phyloP scores from a whole-genome alignment of 64 coral and sea anemone species.

The Astreopora myriophthalma region DNA sequence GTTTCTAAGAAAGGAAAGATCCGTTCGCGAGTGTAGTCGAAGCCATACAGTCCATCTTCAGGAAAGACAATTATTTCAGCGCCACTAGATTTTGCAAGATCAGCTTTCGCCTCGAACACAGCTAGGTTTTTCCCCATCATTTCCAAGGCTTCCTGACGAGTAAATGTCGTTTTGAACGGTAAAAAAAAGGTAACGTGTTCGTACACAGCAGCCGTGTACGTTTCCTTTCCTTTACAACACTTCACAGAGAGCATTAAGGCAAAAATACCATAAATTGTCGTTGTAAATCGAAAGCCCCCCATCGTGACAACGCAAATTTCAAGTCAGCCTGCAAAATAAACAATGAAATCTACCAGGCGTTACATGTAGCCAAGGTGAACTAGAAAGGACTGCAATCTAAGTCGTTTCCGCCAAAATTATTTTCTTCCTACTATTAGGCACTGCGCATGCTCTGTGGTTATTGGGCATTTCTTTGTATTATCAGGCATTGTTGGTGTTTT shows the following conservation, averaged over 20 bases:
- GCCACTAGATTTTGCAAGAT: conserved; percentile 41
- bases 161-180: not conserved
- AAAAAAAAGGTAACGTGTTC: conserved; percentile 73
- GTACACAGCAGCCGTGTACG: conserved; percentile 81
- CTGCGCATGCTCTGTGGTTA: too few relatives aligned
- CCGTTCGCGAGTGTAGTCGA: conserved; percentile 40
- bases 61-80: conserved; percentile 96
- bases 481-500: too few relatives aligned
- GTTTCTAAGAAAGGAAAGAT: conserved; percentile 85
- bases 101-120: conserved; percentile 73
- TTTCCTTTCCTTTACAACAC: not conserved
- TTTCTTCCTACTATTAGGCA: too few relatives aligned
- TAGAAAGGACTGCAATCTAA: too few relatives aligned
- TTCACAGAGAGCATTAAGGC: not conserved
- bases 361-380: not conserved
- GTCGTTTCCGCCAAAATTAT: too few relatives aligned
- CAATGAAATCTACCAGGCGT: not conserved
- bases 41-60: conserved; percentile 93
- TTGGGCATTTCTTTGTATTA: too few relatives aligned
- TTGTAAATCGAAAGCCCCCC: not conserved
- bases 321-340: not conserved
- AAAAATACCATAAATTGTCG: not conserved
- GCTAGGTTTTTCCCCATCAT: conserved; percentile 84
- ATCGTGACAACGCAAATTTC: not conserved
- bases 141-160: conserved; percentile 66